Evolutionary conservation across 2,113 vertebrate genomes (phyloP), one percentile per base, ranked within the genome.

Genomic region (Tretioscincus oriximinensis): DNA sequence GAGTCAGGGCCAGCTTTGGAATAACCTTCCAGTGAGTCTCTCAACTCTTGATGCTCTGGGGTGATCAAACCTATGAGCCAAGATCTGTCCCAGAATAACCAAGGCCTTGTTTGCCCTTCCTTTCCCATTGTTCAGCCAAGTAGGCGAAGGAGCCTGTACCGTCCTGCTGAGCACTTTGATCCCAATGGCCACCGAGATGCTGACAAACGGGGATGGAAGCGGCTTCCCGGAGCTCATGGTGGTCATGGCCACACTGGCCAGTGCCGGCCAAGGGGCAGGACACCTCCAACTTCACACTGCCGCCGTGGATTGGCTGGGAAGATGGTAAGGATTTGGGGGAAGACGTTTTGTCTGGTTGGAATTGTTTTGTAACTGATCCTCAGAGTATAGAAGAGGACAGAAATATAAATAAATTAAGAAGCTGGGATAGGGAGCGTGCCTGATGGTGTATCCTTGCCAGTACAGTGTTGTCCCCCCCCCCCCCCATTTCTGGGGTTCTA

Each of bases 181-280:
- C 69, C 98, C 98, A 22, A 99, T 99, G 98, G 98, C 98, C 64
- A 98, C 98, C 1, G 98, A 99, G 82, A 99, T 99, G 97, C 88
- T 99, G 90, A 91, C 97, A 80, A 98, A 96, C 0, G 97, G 98
- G 0, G 98, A 99, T 72, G 98, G 98, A 74, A 96, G 98, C 0
- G 98, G 98, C 63, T 99, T 99, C 72, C 98, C 98, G 0, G 98
- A 99, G 73, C 97, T 99, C 82, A 98, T 99, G 97, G 95, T 98
- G 5, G 98, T 99, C 90, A 99, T 99, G 98, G 97, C 97, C 10
- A 99, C 98, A 0, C 88, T 99, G 79, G 98, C 98, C 60, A 97
- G 98, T 3, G 98, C 98, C 7, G 98, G 98, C 45, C 98, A 99
- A 91, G 98, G 98, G 29, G 98, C 97, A 0, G 98, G 98, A 22